These are phyloP conservation scores for Epinephelus malabaricus DNA, from an alignment of 2,797 vertebrate species.

Conservation along the genomic window DNA sequence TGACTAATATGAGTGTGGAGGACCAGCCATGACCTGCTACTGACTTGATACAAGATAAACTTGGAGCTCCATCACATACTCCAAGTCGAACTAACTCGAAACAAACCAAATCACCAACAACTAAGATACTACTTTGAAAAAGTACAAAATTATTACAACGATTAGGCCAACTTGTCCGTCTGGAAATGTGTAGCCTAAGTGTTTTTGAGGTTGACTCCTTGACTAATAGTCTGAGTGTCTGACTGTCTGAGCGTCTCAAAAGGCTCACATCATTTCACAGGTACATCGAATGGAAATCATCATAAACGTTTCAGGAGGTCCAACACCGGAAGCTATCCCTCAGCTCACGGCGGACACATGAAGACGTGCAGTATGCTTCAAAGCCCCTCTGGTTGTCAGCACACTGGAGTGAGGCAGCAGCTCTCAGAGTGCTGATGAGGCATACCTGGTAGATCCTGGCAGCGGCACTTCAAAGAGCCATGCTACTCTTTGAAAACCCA, in stretches of 20 bases:
- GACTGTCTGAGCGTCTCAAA: constrained; percentile 17
- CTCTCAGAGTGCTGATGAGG: constrained; percentile 88
- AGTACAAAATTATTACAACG: constrained; percentile 52
- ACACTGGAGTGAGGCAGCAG: constrained; percentile 54
- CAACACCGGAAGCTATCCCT: constrained; percentile 35
- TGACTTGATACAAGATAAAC: constrained; percentile 20
- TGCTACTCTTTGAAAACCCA: constrained; percentile 90
- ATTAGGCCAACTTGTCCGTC: constrained; percentile 43
- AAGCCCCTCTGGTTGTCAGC: constrained; percentile 54
- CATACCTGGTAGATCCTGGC: constrained; percentile 94
- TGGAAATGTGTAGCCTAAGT: constrained; percentile 26
- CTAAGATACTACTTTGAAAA: constrained; percentile 22
- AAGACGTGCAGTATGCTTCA: constrained; percentile 43
- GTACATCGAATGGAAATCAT: constrained; percentile 41
- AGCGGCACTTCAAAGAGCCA: constrained; percentile 92
- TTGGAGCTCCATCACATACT: constrained; percentile 11
- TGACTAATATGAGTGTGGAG: constrained; percentile 33
- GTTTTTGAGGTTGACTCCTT: constrained; percentile 30
- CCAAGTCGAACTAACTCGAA: constrained; percentile 23
- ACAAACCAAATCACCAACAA: constrained; percentile 28
- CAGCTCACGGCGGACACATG: constrained; percentile 37
- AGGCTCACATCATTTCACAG: constrained; percentile 27
- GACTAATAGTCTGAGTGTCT: constrained; percentile 21
- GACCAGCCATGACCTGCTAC: constrained; percentile 18
- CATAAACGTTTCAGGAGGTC: constrained; percentile 42